Evolutionary conservation across 2,113 vertebrate genomes (phyloP).

Genomic region (Bos indicus): DNA sequence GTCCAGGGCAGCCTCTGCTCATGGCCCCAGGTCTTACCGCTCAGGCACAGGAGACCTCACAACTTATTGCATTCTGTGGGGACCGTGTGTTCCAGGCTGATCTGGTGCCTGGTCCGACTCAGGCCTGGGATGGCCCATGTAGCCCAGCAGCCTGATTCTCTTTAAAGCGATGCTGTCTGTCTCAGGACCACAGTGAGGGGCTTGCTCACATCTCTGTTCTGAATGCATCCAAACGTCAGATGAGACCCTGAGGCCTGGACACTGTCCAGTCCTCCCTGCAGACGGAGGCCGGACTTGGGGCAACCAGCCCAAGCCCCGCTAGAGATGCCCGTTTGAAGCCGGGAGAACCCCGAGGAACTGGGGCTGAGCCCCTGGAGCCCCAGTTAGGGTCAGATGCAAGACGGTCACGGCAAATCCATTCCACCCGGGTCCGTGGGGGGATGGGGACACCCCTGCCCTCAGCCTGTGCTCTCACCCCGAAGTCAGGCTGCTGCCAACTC

Average conservation of each 20-base stretch:
- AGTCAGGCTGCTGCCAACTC: neutral
- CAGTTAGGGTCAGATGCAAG: neutral
- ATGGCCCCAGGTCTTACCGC: neutral
- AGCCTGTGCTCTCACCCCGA: neutral
- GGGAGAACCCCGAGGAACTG: accelerated
- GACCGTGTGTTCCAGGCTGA: neutral
- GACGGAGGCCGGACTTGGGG: neutral
- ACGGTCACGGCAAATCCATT: neutral
- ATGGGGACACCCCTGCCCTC: neutral
- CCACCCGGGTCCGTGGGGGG: accelerated
- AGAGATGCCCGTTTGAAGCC: neutral
- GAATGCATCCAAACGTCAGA: neutral
- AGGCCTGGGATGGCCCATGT: neutral
- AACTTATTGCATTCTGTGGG: neutral
- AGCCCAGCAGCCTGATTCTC: neutral
- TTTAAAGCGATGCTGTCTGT: neutral
- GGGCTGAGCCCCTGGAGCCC: neutral
- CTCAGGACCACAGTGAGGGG: neutral
- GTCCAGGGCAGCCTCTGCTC: neutral
- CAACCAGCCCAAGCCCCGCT: neutral
- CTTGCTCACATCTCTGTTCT: neutral
- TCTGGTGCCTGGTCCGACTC: neutral
- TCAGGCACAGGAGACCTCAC: neutral
- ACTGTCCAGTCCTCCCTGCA: neutral
- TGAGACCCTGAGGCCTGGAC: neutral